Percentiles rank a stretch among this genome's conserved stretches.
Conservation (phyloP, 2,113 vertebrate species). For the Bos indicus region DNA sequence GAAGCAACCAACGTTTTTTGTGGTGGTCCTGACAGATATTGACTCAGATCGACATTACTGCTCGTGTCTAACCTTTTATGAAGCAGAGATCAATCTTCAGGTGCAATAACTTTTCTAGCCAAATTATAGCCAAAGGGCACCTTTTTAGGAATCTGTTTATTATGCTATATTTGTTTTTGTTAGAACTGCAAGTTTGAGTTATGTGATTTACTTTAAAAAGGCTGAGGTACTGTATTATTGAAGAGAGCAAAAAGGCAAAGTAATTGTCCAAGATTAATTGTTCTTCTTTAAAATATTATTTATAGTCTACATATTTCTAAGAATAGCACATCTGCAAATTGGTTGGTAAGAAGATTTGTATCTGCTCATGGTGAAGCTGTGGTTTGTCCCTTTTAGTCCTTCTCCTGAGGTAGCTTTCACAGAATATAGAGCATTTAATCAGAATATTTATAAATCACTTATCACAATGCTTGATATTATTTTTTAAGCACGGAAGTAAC, state of each 20-base stretch:
- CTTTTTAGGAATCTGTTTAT: not conserved
- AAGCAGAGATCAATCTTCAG: constrained; percentile 97
- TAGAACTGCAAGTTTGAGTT: constrained; percentile 29
- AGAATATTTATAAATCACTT: not conserved
- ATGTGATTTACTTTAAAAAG: not conserved
- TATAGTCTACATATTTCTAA: constrained; percentile 5
- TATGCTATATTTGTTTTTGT: not conserved
- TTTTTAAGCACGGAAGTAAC: not conserved
- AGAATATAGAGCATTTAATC: not conserved
- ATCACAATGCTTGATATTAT: not conserved
- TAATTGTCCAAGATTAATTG: not conserved
- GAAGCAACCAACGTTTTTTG: constrained; percentile 94
- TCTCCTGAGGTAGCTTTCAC: not conserved
- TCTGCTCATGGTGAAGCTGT: not conserved
- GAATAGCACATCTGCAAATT: not conserved
- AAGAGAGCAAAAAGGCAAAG: not conserved
- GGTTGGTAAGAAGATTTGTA: not conserved
- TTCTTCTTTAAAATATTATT: not conserved
- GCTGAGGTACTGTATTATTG: not conserved
- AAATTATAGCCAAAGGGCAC: not conserved
- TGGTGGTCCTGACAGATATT: constrained; percentile 97
- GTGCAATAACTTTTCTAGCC: constrained; percentile 75
- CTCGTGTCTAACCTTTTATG: constrained; percentile 96
- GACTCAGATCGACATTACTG: constrained; percentile 98
- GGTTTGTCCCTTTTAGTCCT: not conserved